Conservation (phyloP, 2,888 invertebrate species). For the Leucozona laternaria region DNA sequence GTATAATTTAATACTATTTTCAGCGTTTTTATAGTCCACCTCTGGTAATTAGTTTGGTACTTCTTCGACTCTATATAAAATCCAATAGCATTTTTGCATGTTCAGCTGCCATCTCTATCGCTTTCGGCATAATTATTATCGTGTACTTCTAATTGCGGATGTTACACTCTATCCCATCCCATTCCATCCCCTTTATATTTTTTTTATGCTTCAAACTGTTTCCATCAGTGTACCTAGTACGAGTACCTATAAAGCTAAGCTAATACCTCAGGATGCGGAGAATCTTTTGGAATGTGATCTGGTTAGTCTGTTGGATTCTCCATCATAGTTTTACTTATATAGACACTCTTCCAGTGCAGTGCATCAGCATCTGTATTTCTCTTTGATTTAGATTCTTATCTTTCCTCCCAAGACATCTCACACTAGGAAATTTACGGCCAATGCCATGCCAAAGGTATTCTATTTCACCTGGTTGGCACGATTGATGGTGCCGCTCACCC, state of each 20-base stretch:
- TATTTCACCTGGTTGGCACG: constrained; percentile 59
- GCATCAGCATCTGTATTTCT: constrained; percentile 40
- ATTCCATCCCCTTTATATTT: constrained; percentile 34
- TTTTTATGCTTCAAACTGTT: constrained; percentile 26
- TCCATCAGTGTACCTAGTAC: constrained; percentile 19
- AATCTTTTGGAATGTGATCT: constrained; percentile 70
- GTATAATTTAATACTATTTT: constrained; percentile 13
- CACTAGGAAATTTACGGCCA: constrained; percentile 65
- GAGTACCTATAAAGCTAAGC: too few relatives aligned
- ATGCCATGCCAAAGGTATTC: constrained; percentile 72
- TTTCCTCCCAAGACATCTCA: constrained; percentile 55
- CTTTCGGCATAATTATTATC: constrained; percentile 66
- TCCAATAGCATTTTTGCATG: constrained; percentile 45
- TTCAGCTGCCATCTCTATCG: constrained; percentile 44
- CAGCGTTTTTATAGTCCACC: constrained; percentile 32
- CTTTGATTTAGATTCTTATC: constrained; percentile 74
- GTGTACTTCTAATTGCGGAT: constrained; percentile 72
- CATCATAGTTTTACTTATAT: background rate
- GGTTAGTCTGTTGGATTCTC: constrained; percentile 47
- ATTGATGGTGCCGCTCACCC: constrained; percentile 70
- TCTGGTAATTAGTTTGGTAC: constrained; percentile 36
- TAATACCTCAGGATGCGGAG: constrained; percentile 14
- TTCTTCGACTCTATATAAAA: background rate
- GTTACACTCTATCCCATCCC: constrained; percentile 58
- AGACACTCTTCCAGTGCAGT: background rate